phyloP scores from a whole-genome alignment of 2,888 invertebrate species.

The Arctia plantaginis region DNA sequence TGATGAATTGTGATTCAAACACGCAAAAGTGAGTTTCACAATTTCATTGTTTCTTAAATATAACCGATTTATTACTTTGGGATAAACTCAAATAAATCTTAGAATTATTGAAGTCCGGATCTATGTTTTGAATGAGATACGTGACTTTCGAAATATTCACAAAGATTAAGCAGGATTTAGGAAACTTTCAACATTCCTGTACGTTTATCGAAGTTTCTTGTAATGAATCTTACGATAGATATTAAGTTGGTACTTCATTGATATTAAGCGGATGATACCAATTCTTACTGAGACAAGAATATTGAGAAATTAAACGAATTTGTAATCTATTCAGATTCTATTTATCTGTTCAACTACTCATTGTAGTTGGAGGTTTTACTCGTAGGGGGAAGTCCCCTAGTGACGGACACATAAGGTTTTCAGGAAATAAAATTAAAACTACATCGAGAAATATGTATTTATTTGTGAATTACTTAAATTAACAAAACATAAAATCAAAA shows the following conservation, averaged over 20 bases:
- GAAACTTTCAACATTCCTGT: neutral
- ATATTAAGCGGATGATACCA: neutral
- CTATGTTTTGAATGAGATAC: slow-evolving; percentile 4
- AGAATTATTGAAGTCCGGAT: neutral
- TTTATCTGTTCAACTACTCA: too few relatives aligned
- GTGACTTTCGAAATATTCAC: slow-evolving; percentile 11
- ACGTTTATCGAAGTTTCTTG: slow-evolving; percentile 1
- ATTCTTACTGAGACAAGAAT: neutral
- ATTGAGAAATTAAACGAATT: neutral
- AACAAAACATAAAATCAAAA: too few relatives aligned
- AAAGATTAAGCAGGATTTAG: slow-evolving; percentile 8
- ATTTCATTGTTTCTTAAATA: neutral
- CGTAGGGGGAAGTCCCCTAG: too few relatives aligned
- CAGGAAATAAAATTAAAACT: too few relatives aligned
- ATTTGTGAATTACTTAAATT: too few relatives aligned
- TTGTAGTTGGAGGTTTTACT: too few relatives aligned
- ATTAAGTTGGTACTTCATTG: neutral
- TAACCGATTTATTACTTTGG: neutral
- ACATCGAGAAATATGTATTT: too few relatives aligned
- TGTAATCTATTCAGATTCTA: too few relatives aligned
- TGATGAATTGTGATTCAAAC: neutral
- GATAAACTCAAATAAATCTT: slow-evolving; percentile 3
- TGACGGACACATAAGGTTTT: too few relatives aligned
- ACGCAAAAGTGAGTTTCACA: neutral
- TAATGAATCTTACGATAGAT: neutral